These are phyloP conservation scores for Amphiprion clarkii DNA, from an alignment of 2,797 vertebrate genomes.

Conservation along the genomic window DNA sequence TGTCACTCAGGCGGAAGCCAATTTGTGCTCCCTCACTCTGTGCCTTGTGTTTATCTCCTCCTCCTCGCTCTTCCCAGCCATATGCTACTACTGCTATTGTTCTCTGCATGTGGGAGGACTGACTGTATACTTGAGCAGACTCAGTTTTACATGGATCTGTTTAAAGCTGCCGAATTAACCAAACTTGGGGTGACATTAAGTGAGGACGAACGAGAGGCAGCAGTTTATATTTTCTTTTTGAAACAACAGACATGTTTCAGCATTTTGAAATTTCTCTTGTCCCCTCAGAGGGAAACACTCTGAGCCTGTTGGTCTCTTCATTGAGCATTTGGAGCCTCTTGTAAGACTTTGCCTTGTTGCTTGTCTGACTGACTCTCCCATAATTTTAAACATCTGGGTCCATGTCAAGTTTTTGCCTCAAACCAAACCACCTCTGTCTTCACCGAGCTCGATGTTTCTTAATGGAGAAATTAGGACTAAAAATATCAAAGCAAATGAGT, in stretches of 20 bases:
- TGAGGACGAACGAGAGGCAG: conserved; percentile 2
- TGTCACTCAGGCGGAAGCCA: conserved; percentile 48
- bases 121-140: conserved; percentile 3
- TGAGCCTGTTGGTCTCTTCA: background rate
- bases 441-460: background rate
- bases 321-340: conserved; percentile 17
- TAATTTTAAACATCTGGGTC: conserved; percentile 34
- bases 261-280: background rate
- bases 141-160: conserved; percentile 17
- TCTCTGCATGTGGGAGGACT: conserved; percentile 41
- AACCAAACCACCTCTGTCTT: conserved; percentile 1
- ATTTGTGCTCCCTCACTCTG: conserved; percentile 17
- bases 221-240: background rate
- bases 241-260: background rate
- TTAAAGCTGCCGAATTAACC: conserved; percentile 13
- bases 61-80: conserved; percentile 35
- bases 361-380: background rate
- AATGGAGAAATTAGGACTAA: background rate
- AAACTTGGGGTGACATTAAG: conserved; percentile 1
- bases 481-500: background rate
- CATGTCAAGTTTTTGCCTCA: conserved; percentile 39
- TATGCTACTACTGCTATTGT: conserved; percentile 42
- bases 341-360: conserved; percentile 1
- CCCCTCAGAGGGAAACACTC: background rate
- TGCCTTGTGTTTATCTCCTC: conserved; percentile 16